A percentile compares a stretch with the other conserved stretches of the same genome.
phyloP scores from a whole-genome alignment of 2,888 invertebrate genomes.

The Pardosa pseudoannulata region DNA sequence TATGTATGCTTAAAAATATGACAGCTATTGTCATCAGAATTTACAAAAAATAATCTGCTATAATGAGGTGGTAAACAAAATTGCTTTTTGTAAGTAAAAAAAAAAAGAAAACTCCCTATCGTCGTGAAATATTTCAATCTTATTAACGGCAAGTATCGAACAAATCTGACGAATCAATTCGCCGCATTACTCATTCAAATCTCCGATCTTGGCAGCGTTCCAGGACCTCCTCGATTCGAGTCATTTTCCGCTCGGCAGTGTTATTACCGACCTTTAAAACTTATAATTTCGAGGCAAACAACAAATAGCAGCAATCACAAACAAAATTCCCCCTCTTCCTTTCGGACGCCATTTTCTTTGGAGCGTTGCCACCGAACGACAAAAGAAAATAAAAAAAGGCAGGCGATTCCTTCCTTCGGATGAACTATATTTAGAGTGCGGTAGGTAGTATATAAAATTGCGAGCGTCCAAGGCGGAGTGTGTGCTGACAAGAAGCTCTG shows the following conservation, averaged over 20 bases:
- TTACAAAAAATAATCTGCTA: slow-evolving; percentile 9
- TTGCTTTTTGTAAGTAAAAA: background rate
- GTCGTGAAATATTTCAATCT: background rate
- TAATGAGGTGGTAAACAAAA: background rate
- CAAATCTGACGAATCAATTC: slow-evolving; percentile 15
- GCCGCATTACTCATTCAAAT: slow-evolving; percentile 13
- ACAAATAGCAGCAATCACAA: slow-evolving; percentile 10
- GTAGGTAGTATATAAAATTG: background rate
- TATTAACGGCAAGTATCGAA: background rate
- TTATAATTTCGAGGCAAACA: slow-evolving; percentile 15
- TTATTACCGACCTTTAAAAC: slow-evolving; percentile 6
- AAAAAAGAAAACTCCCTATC: too few species aligned
- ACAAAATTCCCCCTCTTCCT: background rate
- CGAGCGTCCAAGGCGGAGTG: background rate
- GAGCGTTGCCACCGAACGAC: background rate
- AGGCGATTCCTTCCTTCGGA: slow-evolving; percentile 6
- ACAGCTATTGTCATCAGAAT: background rate
- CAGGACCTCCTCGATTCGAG: slow-evolving; percentile 1
- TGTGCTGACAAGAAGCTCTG: slow-evolving; percentile 12
- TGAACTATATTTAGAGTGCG: background rate
- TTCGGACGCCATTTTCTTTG: slow-evolving; percentile 17
- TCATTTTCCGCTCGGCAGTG: slow-evolving; percentile 12
- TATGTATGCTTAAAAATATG: too few species aligned
- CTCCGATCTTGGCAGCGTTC: background rate
- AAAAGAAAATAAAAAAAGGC: background rate